Percentiles rank a stretch among this genome's conserved stretches.
Conservation (phyloP, 2,888 invertebrate genomes). For the Aromia moschata region DNA sequence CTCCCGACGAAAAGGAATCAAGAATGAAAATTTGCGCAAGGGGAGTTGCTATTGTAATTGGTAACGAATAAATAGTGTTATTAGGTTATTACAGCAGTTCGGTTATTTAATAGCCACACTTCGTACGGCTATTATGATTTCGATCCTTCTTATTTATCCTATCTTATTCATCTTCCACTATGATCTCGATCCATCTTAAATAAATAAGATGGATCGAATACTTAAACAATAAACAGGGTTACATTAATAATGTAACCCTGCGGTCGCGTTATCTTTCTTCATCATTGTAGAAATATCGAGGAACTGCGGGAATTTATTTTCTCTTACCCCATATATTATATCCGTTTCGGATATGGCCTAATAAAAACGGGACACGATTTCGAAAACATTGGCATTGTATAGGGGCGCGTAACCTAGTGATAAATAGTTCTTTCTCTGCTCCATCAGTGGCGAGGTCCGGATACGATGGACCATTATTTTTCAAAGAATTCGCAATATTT, state of each 20-base stretch:
- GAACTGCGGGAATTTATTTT: not conserved
- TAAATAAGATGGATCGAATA: too few species aligned
- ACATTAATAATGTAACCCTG: not conserved
- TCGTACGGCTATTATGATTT: too few species aligned
- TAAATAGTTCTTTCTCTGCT: slow-evolving; percentile 14
- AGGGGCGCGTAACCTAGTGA: slow-evolving; percentile 15
- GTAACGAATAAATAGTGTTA: too few species aligned
- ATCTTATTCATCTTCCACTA: too few species aligned
- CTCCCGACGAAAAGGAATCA: too few species aligned
- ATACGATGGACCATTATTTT: slow-evolving; percentile 21
- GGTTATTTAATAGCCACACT: too few species aligned
- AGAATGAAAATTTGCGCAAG: too few species aligned
- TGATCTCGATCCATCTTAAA: too few species aligned
- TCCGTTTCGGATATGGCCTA: slow-evolving; percentile 10
- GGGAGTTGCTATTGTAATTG: too few species aligned
- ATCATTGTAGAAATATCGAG: not conserved
- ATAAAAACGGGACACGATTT: slow-evolving; percentile 21
- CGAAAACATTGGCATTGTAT: slow-evolving; percentile 21
- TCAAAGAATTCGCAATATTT: slow-evolving; percentile 5
- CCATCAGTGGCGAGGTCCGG: slow-evolving; percentile 12
- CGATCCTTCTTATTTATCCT: too few species aligned
- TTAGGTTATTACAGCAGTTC: too few species aligned
- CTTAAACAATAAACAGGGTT: too few species aligned
- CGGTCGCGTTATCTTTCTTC: not conserved
- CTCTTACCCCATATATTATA: slow-evolving; percentile 11